Evolutionary conservation across 1,140 invertebrate species (phyloP).

Genomic region (Saccostrea echinata): DNA sequence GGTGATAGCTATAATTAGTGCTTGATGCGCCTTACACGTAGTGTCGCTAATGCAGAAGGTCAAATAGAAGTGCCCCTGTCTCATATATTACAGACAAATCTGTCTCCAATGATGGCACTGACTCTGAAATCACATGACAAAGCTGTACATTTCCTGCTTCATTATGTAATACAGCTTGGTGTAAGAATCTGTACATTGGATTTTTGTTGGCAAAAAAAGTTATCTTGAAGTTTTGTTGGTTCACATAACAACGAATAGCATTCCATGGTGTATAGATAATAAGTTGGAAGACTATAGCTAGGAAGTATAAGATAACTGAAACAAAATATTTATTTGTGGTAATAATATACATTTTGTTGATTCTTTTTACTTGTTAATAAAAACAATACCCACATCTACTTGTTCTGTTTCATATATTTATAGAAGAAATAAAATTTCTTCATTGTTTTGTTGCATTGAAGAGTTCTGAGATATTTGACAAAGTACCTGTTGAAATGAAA

Average conservation of each 20-base stretch:
- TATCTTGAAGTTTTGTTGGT: background rate
- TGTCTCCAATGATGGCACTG: background rate
- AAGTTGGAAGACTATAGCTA: background rate
- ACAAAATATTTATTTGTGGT: background rate
- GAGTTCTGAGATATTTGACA: too few species aligned
- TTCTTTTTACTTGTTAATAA: background rate
- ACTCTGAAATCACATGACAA: background rate
- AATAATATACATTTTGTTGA: background rate
- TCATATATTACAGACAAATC: conserved; percentile 8
- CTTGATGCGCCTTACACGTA: background rate
- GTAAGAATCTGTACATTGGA: background rate
- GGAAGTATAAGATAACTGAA: background rate
- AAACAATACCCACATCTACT: background rate
- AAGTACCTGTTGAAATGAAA: too few species aligned
- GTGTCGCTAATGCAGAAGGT: conserved; percentile 35
- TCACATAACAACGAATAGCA: background rate
- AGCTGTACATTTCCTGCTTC: conserved; percentile 12
- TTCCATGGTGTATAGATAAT: background rate
- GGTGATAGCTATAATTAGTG: conserved; percentile 5
- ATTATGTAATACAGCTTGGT: conserved; percentile 19
- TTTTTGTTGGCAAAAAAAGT: background rate
- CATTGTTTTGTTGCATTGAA: too few species aligned
- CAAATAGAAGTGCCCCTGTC: background rate
- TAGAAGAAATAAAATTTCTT: too few species aligned
- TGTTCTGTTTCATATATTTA: background rate